Evolutionary conservation across 30 jellyfish, hydroid and myxozoan species (phyloP).

Genomic region (Calvadosia cruxmelitensis): DNA sequence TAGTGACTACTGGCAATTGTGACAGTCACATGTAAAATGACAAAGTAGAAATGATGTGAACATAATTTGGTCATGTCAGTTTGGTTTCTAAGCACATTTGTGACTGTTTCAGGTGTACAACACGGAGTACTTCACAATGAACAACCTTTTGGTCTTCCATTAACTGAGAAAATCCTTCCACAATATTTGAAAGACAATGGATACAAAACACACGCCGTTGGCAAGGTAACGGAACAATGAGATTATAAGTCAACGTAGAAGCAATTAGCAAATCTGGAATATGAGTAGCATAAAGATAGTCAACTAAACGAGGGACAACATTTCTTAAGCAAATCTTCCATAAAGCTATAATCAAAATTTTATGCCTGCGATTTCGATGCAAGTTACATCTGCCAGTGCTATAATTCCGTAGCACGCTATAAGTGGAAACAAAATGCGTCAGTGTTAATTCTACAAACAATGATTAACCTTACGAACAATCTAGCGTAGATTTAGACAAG

Average conservation of each 20-base stretch:
- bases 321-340: no score
- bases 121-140: conserved; percentile 86
- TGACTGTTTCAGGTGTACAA: conserved; percentile 62
- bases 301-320: no score
- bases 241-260: neutral
- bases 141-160: conserved; percentile 92
- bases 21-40: neutral
- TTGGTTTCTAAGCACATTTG: neutral
- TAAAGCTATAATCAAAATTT: no score
- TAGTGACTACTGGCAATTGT: neutral
- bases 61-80: neutral
- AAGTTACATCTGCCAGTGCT: no score
- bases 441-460: no score
- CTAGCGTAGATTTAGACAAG: no score
- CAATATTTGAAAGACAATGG: conserved; percentile 85
- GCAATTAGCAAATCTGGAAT: no score
- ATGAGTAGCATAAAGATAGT: no score
- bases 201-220: conserved; percentile 78
- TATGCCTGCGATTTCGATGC: no score
- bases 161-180: conserved; percentile 71
- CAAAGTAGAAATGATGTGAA: neutral
- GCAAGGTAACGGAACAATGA: conserved; percentile 62
- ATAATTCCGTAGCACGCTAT: no score
- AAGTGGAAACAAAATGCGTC: no score
- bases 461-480: no score